Percentiles rank a stretch among this genome's conserved stretches.
These are phyloP conservation scores for Actinernus sp. DNA, from an alignment of 92 coral and sea anemone genomes.

Conservation along the genomic window DNA sequence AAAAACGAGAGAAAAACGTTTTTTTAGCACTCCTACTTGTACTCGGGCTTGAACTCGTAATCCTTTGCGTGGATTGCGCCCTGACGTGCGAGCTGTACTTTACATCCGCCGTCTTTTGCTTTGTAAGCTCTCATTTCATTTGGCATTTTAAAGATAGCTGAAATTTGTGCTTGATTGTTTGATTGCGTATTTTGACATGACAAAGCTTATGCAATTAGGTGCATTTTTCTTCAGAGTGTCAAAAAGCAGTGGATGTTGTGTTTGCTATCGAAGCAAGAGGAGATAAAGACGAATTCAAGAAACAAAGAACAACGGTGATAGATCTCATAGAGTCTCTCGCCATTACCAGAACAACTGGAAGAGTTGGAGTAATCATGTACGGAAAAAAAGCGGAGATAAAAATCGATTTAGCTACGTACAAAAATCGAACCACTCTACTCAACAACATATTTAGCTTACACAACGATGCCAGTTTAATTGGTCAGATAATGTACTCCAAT, in stretches of 20 bases:
- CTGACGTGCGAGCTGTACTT: too few relatives aligned
- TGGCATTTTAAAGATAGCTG: too few relatives aligned
- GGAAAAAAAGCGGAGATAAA: not conserved
- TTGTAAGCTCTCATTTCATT: too few relatives aligned
- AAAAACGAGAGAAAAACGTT: too few relatives aligned
- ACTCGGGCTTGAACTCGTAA: too few relatives aligned
- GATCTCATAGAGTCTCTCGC: not conserved
- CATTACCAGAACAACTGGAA: not conserved
- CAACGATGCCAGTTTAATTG: not conserved
- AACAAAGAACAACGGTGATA: not conserved
- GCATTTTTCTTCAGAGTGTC: not conserved
- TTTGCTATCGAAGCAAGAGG: conserved; percentile 31
- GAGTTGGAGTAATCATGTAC: conserved; percentile 6
- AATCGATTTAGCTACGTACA: not conserved
- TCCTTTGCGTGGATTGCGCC: too few relatives aligned
- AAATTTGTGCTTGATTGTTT: too few relatives aligned
- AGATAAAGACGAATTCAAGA: conserved; percentile 3
- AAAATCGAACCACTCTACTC: not conserved
- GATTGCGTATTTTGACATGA: too few relatives aligned
- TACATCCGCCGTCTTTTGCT: too few relatives aligned
- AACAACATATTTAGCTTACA: not conserved
- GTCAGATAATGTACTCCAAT: not conserved
- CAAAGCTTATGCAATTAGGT: not conserved
- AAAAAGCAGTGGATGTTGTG: conserved; percentile 6
- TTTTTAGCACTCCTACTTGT: too few relatives aligned